Conservation (phyloP, 2,113 vertebrate species). For the Silurus glanis region DNA sequence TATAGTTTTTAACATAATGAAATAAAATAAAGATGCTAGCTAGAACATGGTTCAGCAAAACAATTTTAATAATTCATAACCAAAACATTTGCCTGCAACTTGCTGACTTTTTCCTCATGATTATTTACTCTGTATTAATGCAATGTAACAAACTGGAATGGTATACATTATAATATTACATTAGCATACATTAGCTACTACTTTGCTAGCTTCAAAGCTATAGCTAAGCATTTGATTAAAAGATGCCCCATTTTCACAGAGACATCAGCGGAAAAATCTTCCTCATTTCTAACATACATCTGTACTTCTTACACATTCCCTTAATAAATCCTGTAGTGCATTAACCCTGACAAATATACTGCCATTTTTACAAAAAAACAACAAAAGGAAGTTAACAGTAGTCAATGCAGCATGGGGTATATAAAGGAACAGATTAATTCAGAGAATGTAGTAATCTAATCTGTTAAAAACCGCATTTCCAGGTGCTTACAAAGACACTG, state of each 20-base stretch:
- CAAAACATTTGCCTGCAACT: neutral
- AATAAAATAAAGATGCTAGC: neutral
- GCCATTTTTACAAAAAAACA: neutral
- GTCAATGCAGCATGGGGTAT: neutral
- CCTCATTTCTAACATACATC: neutral
- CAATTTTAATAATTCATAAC: neutral
- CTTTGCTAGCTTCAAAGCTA: neutral
- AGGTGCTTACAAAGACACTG: neutral
- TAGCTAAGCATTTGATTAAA: neutral
- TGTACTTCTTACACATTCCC: neutral
- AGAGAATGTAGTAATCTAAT: neutral
- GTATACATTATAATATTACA: neutral
- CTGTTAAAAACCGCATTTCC: neutral
- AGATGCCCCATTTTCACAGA: neutral
- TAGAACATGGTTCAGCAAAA: neutral
- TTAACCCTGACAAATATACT: neutral
- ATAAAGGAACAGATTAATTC: neutral
- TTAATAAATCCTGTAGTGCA: neutral
- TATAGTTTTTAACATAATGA: neutral
- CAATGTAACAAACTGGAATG: neutral
- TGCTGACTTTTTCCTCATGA: neutral
- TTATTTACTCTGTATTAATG: neutral
- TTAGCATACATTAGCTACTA: neutral
- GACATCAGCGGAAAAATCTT: neutral
- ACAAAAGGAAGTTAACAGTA: neutral